Percentiles rank a stretch among this genome's conserved stretches.
Evolutionary conservation across 1,140 invertebrate species (phyloP).

Genomic region (Aphis craccivora): DNA sequence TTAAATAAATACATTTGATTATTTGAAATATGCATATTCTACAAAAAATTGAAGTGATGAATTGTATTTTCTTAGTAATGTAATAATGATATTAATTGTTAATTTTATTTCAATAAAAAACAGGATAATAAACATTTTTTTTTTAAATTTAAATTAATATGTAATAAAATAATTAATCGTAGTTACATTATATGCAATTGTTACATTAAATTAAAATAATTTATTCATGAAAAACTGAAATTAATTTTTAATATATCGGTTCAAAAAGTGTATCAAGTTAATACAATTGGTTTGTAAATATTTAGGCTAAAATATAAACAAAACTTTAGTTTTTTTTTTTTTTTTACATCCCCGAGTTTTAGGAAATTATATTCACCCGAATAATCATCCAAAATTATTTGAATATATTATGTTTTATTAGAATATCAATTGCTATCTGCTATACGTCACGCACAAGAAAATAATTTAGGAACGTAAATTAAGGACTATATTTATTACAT

Average conservation of each 20-base stretch:
- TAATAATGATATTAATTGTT: background rate
- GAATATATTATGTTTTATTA: background rate
- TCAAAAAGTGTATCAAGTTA: background rate
- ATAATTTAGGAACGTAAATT: background rate
- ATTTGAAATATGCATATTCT: background rate
- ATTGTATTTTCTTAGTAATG: background rate
- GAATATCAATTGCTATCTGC: background rate
- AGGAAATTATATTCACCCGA: background rate
- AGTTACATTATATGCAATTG: background rate
- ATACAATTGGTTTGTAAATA: background rate
- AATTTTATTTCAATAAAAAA: background rate
- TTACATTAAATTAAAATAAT: background rate
- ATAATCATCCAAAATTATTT: background rate
- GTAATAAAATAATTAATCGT: background rate
- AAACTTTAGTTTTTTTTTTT: background rate
- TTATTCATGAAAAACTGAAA: slow-evolving; percentile 11
- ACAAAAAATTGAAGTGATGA: background rate
- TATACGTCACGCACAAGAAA: background rate
- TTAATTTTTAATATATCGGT: background rate
- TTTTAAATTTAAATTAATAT: background rate
- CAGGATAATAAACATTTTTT: background rate
- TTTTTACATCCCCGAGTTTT: background rate
- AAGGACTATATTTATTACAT: background rate
- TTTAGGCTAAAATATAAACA: background rate
- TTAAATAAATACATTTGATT: background rate